Conservation (phyloP, 1,140 invertebrate species). For the Listronotus bonariensis region DNA sequence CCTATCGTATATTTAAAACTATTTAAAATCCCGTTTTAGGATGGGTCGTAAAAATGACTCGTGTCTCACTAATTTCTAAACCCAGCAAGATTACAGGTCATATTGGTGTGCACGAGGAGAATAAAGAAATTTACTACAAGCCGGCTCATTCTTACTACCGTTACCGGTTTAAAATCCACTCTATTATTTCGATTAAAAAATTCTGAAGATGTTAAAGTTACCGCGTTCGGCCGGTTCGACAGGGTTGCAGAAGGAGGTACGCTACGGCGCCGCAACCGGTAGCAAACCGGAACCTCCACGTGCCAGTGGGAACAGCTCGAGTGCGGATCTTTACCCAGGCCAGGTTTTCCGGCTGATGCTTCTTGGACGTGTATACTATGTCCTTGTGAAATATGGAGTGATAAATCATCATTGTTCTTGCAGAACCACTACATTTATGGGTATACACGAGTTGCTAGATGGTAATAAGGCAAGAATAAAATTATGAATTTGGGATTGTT, state of each 20-base stretch:
- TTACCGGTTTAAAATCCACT: constrained; percentile 41
- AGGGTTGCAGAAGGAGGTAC: constrained; percentile 7
- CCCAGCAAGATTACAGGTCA: constrained; percentile 1
- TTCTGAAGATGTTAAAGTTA: constrained; percentile 17
- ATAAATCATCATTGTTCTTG: too few relatives aligned
- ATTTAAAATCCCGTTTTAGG: too few relatives aligned
- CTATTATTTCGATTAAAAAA: constrained; percentile 42
- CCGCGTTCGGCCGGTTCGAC: neutral
- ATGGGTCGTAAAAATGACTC: too few relatives aligned
- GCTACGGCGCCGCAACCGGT: constrained; percentile 6
- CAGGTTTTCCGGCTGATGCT: neutral
- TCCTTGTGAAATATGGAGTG: too few relatives aligned
- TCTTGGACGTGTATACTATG: too few relatives aligned
- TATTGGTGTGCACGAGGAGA: constrained; percentile 5
- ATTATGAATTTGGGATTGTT: too few relatives aligned
- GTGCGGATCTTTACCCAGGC: neutral
- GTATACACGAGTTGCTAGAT: too few relatives aligned
- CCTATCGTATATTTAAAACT: too few relatives aligned
- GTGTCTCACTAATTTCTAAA: too few relatives aligned
- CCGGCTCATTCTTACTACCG: constrained; percentile 40
- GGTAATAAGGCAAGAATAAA: too few relatives aligned
- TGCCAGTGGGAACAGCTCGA: constrained; percentile 33
- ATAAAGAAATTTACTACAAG: constrained; percentile 24
- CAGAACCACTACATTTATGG: too few relatives aligned
- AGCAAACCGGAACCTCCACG: constrained; percentile 42